These are phyloP conservation scores for Choloepus didactylus DNA, from an alignment of 2,797 vertebrate genomes.

Conservation along the genomic window DNA sequence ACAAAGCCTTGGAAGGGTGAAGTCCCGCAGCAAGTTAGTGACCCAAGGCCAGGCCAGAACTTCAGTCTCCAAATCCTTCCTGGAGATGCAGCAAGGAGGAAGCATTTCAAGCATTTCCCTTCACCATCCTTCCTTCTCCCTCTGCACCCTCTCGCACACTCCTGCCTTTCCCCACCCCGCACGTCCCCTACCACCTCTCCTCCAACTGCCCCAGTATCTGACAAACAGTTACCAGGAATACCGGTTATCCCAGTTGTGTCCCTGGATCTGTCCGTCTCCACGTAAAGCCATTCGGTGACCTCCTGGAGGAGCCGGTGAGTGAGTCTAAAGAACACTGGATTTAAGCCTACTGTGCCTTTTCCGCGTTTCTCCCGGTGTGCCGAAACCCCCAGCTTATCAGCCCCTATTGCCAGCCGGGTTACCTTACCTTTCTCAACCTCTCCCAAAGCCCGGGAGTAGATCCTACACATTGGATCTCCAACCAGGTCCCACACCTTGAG, in stretches of 20 bases:
- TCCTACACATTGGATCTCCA: constrained; percentile 62
- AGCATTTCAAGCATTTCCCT: not conserved
- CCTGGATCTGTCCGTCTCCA: not conserved
- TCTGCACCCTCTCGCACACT: too few relatives aligned
- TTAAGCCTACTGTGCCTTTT: not conserved
- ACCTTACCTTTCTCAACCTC: constrained; percentile 54
- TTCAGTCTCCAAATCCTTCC: not conserved
- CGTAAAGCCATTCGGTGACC: constrained; percentile 41
- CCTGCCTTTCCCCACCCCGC: not conserved
- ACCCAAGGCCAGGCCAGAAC: not conserved
- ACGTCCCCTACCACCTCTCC: not conserved
- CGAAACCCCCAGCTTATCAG: not conserved
- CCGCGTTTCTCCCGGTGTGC: not conserved
- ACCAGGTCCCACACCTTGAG: not conserved
- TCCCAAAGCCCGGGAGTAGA: not conserved
- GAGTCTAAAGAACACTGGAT: not conserved
- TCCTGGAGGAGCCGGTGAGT: not conserved
- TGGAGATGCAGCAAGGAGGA: not conserved
- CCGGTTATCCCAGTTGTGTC: constrained; percentile 59
- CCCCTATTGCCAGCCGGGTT: not conserved
- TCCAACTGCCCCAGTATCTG: not conserved
- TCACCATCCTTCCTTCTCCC: not conserved
- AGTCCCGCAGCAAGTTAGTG: not conserved
- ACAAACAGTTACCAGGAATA: constrained; percentile 59
- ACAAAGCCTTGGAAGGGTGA: not conserved